Percentiles rank a stretch among this genome's conserved stretches.
Evolutionary conservation across 2,888 invertebrate species (phyloP).

Genomic region (Empis stercorea): DNA sequence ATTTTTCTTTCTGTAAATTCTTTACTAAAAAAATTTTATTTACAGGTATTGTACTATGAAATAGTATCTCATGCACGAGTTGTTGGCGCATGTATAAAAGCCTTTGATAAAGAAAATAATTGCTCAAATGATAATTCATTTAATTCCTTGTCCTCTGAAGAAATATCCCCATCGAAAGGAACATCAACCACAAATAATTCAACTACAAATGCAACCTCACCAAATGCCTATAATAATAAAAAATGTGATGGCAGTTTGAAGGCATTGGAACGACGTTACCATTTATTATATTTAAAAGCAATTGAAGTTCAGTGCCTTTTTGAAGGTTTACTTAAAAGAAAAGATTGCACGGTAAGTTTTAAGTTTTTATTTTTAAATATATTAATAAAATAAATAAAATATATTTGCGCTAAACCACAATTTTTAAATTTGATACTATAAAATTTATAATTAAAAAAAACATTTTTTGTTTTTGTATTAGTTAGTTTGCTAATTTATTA

Average conservation of each 20-base stretch:
- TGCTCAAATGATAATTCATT: conserved; percentile 18
- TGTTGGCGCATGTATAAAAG: conserved; percentile 66
- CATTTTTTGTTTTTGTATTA: too few species aligned
- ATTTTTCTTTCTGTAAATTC: too few species aligned
- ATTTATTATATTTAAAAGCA: conserved; percentile 74
- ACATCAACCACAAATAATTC: background rate
- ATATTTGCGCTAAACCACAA: background rate
- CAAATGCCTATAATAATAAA: conserved; percentile 18
- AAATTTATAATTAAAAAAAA: too few species aligned
- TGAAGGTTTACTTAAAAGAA: conserved; percentile 61
- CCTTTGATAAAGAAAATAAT: conserved; percentile 40
- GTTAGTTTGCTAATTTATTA: too few species aligned
- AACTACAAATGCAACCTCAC: conserved; percentile 13
- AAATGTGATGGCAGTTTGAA: conserved; percentile 35
- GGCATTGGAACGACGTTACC: conserved; percentile 78
- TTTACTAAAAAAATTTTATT: conserved; percentile 13
- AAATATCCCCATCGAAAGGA: conserved; percentile 4
- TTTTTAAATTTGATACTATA: background rate
- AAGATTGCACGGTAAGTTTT: conserved; percentile 47
- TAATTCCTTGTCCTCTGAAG: conserved; percentile 20
- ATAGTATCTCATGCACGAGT: conserved; percentile 84
- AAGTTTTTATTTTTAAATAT: background rate
- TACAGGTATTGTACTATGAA: conserved; percentile 81
- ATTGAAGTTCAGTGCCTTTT: conserved; percentile 88
- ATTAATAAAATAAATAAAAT: too few species aligned